A percentile compares a stretch with the other conserved stretches of the same genome.
phyloP scores from a whole-genome alignment of 2,113 vertebrate species.

The Gymnarchus niloticus region DNA sequence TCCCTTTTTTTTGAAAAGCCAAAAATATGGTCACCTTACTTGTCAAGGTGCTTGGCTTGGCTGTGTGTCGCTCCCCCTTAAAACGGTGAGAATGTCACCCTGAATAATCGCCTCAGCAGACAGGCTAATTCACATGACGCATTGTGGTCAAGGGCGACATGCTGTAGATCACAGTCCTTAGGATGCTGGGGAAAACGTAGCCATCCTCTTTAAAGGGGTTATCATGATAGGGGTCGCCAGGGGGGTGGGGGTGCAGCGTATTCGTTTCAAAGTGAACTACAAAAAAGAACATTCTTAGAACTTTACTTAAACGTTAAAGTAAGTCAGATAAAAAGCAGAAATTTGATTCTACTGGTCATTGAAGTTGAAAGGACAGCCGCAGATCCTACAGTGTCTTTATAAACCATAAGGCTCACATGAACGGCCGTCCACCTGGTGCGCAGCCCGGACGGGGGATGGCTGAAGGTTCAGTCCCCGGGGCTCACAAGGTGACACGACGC shows the following conservation, averaged over 20 bases:
- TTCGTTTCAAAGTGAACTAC: neutral
- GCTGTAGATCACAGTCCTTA: too few relatives aligned
- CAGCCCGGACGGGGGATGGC: neutral
- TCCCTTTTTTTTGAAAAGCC: too few relatives aligned
- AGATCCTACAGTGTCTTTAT: neutral
- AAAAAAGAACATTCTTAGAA: neutral
- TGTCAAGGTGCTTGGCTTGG: too few relatives aligned
- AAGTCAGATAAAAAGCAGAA: too few relatives aligned
- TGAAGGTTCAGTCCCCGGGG: neutral
- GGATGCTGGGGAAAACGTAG: neutral
- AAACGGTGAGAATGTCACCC: neutral
- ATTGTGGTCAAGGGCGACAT: constrained; percentile 1
- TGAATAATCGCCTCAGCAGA: neutral
- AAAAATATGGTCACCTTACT: too few relatives aligned
- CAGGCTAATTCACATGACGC: neutral
- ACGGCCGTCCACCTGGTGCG: neutral
- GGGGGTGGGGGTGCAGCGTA: too few relatives aligned
- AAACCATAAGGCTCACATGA: neutral
- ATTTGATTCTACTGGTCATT: too few relatives aligned
- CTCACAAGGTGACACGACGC: neutral
- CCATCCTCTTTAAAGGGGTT: neutral
- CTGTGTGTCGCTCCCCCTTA: too few relatives aligned
- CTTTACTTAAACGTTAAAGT: too few relatives aligned
- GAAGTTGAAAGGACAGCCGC: neutral
- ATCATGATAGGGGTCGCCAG: too few relatives aligned